Base-by-base conservation (phyloP, 1,140 invertebrate species). In the Tribolium castaneum region DNA sequence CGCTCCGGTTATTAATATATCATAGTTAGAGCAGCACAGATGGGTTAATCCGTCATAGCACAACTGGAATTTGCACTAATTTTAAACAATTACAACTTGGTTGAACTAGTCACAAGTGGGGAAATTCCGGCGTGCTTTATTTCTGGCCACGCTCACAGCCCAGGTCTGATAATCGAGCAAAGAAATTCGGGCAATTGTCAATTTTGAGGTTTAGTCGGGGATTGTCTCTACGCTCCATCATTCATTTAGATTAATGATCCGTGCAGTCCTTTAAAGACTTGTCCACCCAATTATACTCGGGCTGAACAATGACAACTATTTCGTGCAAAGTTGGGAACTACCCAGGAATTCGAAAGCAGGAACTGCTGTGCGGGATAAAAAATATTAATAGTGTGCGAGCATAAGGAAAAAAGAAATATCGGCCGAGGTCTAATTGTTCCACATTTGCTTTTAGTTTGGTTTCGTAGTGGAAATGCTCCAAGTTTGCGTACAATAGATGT, bases 221-320 rank as follows among this genome's bases (percentile, higher is more conserved):
- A 66, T 66, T 66, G 59, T 66, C 25, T 66, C 59, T 12, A 14
- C 22, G 0, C 59, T 12, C 30, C 59, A 66, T 66, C 59, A 66
- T 66, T 66, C 59, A 66, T 66, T 66, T 35, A 66, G 59, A 66
- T 66, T 66, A 66, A 66, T 66, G 59, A 30, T 66, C 25, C 59
- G 59, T 66, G 30, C 30, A 66, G 59, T 66, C 59, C 59, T 66
- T 66, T 66, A 66, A 66, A 66, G 59, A 66, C 59, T 66, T 66
- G 59, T 66, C 59, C 59, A 66, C 59, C 59, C 59, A 66, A 66
- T 66, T 66, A 66, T 66, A 66, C 59, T 66, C 14, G 4, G 16
- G 30, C 59, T 12, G 19, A 66, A 66, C 59, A 66, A 66, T 66
- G 59, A 66, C 59, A 66, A 66, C 59, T 66, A 66, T 66, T 66